phyloP scores from a whole-genome alignment of 2,797 vertebrate genomes.

The Sarcophilus harrisii region DNA sequence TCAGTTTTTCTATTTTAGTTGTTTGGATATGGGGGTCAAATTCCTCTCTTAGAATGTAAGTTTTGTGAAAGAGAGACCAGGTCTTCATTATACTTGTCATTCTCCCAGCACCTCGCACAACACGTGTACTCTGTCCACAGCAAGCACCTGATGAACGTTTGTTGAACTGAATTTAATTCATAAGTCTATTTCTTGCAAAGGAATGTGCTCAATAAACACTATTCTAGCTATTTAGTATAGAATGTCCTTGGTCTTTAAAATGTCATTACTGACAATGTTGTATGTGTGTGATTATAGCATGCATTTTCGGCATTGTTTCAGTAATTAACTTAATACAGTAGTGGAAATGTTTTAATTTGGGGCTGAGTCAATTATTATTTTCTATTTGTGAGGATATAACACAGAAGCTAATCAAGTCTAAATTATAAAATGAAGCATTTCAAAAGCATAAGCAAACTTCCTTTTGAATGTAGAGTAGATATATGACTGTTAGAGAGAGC shows the following conservation, averaged over 20 bases:
- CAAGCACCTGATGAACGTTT: neutral
- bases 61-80: neutral
- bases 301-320: neutral
- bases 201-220: neutral
- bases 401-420: conserved; percentile 3
- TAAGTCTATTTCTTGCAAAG: neutral
- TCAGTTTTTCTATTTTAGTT: neutral
- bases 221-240: neutral
- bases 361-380: neutral
- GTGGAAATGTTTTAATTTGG: conserved; percentile 22
- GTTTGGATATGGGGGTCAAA: neutral
- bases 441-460: conserved; percentile 13
- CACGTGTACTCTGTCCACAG: neutral
- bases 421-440: conserved; percentile 36
- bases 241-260: conserved; percentile 5
- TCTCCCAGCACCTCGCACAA: neutral
- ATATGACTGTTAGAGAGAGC: neutral
- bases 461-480: neutral
- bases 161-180: neutral
- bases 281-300: neutral
- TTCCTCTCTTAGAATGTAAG: neutral
- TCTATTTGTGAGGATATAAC: conserved; percentile 1
- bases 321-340: conserved; percentile 1
- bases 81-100: neutral
- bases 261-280: neutral